A percentile compares a stretch with the other conserved stretches of the same genome.
Evolutionary conservation across 1,140 invertebrate genomes (phyloP).

Genomic region (Metopolophium dirhodum): DNA sequence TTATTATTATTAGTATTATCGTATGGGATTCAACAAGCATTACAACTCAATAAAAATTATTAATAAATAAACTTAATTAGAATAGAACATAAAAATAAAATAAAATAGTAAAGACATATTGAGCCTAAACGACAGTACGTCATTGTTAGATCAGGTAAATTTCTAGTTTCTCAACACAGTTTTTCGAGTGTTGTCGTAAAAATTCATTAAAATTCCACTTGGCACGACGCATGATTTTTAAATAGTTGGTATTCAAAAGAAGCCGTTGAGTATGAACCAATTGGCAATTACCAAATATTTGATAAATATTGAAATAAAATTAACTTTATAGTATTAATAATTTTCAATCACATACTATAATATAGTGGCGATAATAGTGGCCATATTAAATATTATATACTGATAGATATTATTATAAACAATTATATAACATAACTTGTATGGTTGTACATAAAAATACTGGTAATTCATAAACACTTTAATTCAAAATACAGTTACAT

Average conservation of each 20-base stretch:
- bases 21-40: no score
- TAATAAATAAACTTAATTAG: no score
- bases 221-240: background rate
- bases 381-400: background rate
- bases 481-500: background rate
- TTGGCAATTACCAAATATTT: background rate
- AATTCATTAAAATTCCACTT: background rate
- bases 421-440: background rate
- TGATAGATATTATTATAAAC: background rate
- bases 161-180: background rate
- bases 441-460: no score
- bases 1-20: no score
- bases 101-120: background rate
- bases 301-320: background rate
- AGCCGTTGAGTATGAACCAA: background rate
- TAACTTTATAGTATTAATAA: background rate
- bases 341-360: background rate
- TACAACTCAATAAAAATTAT: no score
- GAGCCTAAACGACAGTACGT: background rate
- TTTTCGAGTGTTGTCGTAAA: background rate
- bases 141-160: background rate
- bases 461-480: no score
- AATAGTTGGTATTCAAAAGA: background rate
- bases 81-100: no score
- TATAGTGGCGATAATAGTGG: background rate